Evolutionary conservation across 2,797 vertebrate genomes (phyloP), one percentile per base, ranked within the genome.

Genomic region (Helarctos malayanus): DNA sequence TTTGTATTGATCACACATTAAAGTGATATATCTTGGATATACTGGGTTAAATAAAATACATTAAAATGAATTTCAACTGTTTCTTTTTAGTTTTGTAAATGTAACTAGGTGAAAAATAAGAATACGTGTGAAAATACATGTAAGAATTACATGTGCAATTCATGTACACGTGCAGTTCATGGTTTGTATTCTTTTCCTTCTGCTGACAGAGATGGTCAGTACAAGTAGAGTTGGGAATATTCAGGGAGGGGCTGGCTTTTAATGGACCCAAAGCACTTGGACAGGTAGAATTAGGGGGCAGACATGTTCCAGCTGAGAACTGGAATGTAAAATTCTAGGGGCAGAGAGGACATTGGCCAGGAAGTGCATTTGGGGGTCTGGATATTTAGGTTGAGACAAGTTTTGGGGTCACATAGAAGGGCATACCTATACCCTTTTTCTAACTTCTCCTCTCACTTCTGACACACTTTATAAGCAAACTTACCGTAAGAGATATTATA

Each of bases 41-140:
- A 32, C 29, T 95, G 32, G 16, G 69, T 83, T 97, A 73, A 91
- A 78, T 75, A 59, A 96, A 82, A 61, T 45, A 93, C 23, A 81
- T 73, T 68, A 80, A 79, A 83, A 93, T 68, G 57, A 83, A 88
- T 38, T 80, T 79, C 56, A 68, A 65, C 2, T 32, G 32, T 82
- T 78, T 65, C 19, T 63, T 47, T 75, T 89, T 61, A 47, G 18
- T 93, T 78, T 78, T 84, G n/a, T 23, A 38, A 76, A 38, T 76
- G n/a, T 73, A 35, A 23, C 35, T 84, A 63, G 21, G 49, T 83
- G 35, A 83, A 76, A 92, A 83, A 49, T 27, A 83, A 59, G 93
- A 41, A 41, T 41, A 41, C 41, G 6, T 41, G 41, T 41, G 41
- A 41, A 41, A 41, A 41, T 41, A 41, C 41, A 41, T 41, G 41